A percentile compares a stretch with the other conserved stretches of the same genome.
These are phyloP conservation scores for Panthera leo DNA, from an alignment of 2,113 vertebrate species.

Conservation along the genomic window DNA sequence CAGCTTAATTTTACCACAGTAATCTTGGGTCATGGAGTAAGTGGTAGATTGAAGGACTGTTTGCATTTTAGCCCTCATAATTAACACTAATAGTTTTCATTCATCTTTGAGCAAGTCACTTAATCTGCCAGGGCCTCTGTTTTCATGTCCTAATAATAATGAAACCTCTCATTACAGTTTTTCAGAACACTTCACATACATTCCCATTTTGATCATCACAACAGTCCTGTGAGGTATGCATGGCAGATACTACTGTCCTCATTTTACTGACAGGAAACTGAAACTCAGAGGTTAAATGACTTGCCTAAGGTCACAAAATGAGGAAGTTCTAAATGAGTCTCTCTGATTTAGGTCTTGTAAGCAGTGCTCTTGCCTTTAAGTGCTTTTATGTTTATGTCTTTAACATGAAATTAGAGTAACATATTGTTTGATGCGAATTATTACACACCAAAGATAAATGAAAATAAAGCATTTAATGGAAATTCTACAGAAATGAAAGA, in stretches of 20 bases:
- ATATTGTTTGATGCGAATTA: not conserved
- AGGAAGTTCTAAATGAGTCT: not conserved
- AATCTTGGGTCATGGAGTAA: not conserved
- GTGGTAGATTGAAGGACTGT: conserved; percentile 27
- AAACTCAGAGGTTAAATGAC: conserved; percentile 67
- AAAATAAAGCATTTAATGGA: not conserved
- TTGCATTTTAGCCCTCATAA: conserved; percentile 47
- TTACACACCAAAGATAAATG: not conserved
- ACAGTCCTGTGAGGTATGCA: conserved; percentile 69
- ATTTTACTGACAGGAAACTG: conserved; percentile 64
- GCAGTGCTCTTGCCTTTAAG: not conserved
- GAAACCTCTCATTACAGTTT: conserved; percentile 70
- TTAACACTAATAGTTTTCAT: too few relatives aligned
- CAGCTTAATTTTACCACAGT: not conserved
- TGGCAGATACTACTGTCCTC: conserved; percentile 61
- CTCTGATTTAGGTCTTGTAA: not conserved
- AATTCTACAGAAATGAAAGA: not conserved
- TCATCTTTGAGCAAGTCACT: conserved; percentile 77
- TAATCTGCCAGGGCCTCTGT: conserved; percentile 63
- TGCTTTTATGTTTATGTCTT: not conserved
- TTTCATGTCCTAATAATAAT: conserved; percentile 69
- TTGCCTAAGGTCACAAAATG: conserved; percentile 70
- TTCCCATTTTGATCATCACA: conserved; percentile 68
- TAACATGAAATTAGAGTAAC: not conserved
- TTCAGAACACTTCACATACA: conserved; percentile 68